Evolutionary conservation across 53 echinoderm and acorn worm genomes (phyloP).

Genomic region (Holothuria scabra): DNA sequence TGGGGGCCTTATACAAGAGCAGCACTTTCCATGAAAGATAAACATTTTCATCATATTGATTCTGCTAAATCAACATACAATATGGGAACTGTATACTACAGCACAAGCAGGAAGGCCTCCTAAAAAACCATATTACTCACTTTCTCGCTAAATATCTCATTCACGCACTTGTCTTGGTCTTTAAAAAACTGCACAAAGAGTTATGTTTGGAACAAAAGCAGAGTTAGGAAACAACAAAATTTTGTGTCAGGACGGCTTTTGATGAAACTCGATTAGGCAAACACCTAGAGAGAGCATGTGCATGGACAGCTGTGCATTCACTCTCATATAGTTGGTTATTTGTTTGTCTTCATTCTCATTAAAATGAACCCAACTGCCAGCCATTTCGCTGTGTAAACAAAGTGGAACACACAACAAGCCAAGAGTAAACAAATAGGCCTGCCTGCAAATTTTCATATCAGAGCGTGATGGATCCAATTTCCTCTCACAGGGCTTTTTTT

Average conservation of each 20-base stretch:
- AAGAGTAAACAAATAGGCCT: constrained; percentile 94
- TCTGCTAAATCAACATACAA: constrained; percentile 40
- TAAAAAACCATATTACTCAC: constrained; percentile 19
- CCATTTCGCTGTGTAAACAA: constrained; percentile 99
- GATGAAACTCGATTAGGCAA: constrained; percentile 48
- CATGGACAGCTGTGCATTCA: constrained; percentile 94
- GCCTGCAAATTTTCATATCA: constrained; percentile 76
- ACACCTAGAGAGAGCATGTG: constrained; percentile 58
- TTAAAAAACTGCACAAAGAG: constrained; percentile 17
- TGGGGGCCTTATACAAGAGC: constrained; percentile 34
- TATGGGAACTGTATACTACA: constrained; percentile 10
- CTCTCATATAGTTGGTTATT: constrained; percentile 76
- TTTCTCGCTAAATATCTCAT: not conserved
- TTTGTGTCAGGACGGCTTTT: constrained; percentile 22
- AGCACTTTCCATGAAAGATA: constrained; percentile 41
- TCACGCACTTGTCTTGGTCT: too few species aligned
- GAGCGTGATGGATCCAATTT: constrained; percentile 73
- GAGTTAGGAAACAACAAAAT: constrained; percentile 41
- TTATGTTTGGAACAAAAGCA: constrained; percentile 19
- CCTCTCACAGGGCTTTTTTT: constrained; percentile 58
- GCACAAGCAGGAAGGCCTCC: not conserved
- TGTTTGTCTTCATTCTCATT: constrained; percentile 57
- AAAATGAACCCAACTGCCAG: constrained; percentile 68
- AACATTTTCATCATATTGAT: constrained; percentile 44
- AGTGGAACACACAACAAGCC: constrained; percentile 90